These are phyloP conservation scores for Icerya purchasi DNA, from an alignment of 2,888 invertebrate species.

Conservation along the genomic window DNA sequence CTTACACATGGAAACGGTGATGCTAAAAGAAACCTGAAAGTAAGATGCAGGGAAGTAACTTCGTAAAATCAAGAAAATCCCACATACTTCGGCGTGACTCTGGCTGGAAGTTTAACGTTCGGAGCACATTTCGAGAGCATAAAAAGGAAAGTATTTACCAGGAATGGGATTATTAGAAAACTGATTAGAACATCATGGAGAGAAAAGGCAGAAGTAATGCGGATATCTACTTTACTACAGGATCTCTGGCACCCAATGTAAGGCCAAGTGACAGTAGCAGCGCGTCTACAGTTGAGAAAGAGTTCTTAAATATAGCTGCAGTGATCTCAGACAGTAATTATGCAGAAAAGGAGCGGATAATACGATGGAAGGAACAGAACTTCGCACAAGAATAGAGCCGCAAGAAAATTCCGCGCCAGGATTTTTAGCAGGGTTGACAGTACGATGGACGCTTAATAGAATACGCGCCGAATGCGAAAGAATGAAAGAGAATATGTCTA, in stretches of 20 bases:
- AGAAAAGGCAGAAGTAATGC: background rate
- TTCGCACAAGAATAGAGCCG: no score
- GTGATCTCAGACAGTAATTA: background rate
- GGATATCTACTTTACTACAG: background rate
- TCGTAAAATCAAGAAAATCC: background rate
- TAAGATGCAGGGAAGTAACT: background rate
- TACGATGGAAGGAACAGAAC: no score
- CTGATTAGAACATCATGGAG: background rate
- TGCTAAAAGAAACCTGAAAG: background rate
- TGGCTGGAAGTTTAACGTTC: background rate
- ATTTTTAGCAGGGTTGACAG: no score
- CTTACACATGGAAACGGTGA: background rate
- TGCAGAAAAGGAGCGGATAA: no score
- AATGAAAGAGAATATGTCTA: no score
- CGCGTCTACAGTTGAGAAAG: background rate
- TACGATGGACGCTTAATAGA: no score
- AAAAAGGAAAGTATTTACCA: background rate
- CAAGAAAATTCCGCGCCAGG: no score
- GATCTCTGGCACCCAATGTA: background rate
- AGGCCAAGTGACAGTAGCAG: background rate
- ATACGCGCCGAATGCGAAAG: no score
- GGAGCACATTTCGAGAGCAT: background rate
- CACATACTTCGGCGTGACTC: background rate
- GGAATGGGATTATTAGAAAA: background rate
- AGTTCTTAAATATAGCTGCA: background rate